A percentile compares a stretch with the other conserved stretches of the same genome.
These are phyloP conservation scores for Odontamblyopus rebecca DNA, from an alignment of 2,797 vertebrate genomes.

Conservation along the genomic window DNA sequence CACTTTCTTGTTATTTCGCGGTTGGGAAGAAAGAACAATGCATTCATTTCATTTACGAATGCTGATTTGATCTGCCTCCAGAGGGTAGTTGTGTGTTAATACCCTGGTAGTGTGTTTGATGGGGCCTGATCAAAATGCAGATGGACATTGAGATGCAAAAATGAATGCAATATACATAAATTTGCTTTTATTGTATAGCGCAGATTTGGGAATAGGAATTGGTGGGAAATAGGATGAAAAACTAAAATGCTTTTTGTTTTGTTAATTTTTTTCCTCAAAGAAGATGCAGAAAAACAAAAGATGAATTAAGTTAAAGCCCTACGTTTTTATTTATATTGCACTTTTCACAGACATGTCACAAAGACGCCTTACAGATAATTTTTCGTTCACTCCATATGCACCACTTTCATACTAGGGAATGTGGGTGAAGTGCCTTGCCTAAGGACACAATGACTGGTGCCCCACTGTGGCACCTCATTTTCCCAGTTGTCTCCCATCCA, in stretches of 20 bases:
- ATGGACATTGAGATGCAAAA: background rate
- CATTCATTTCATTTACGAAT: constrained; percentile 13
- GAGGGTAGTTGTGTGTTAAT: constrained; percentile 33
- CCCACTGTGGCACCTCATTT: too few species aligned
- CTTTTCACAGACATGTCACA: too few species aligned
- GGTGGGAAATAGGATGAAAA: too few species aligned
- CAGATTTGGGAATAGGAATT: too few species aligned
- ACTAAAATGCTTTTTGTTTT: background rate
- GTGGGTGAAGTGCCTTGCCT: too few species aligned
- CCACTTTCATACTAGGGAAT: too few species aligned
- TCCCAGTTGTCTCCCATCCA: too few species aligned
- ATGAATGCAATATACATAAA: constrained; percentile 1
- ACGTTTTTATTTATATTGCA: too few species aligned
- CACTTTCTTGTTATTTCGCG: constrained; percentile 28
- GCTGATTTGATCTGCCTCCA: constrained; percentile 35
- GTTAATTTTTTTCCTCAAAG: background rate
- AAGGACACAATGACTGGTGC: too few species aligned
- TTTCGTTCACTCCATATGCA: too few species aligned
- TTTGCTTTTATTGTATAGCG: background rate
- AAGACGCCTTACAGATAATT: too few species aligned
- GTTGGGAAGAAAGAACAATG: constrained; percentile 29
- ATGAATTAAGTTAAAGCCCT: background rate
- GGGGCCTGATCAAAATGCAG: background rate
- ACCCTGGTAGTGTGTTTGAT: constrained; percentile 8
- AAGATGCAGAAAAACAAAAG: background rate